These are phyloP conservation scores for Dimorphilus gyrociliatus DNA, from an alignment of 2,888 invertebrate genomes.

Conservation along the genomic window DNA sequence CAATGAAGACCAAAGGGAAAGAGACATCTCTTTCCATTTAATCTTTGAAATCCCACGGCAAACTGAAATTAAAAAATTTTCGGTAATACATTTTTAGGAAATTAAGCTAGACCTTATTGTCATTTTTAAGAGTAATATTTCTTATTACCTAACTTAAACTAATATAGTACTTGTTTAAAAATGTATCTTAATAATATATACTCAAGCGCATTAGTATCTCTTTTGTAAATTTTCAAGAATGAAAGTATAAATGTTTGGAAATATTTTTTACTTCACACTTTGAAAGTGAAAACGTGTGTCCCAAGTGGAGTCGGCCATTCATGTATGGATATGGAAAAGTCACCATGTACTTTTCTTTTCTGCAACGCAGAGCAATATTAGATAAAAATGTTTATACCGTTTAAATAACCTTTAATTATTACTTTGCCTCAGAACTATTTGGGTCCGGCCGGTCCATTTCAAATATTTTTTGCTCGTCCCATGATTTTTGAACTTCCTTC, in stretches of 20 bases:
- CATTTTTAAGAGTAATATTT: no score
- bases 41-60: conserved; percentile 71
- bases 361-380: conserved; percentile 9
- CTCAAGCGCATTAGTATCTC: not conserved
- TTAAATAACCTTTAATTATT: conserved; percentile 5
- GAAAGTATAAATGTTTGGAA: not conserved
- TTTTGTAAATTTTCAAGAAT: no score
- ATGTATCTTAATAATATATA: not conserved
- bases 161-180: not conserved
- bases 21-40: conserved; percentile 72
- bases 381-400: not conserved
- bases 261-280: conserved; percentile 66
- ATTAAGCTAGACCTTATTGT: no score
- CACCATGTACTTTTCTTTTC: conserved; percentile 64
- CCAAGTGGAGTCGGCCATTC: conserved; percentile 94
- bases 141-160: no score
- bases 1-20: conserved; percentile 98
- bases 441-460: conserved; percentile 64
- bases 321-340: conserved; percentile 98
- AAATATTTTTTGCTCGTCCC: conserved; percentile 63
- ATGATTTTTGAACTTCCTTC: conserved; percentile 60
- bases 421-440: no score
- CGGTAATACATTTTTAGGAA: no score
- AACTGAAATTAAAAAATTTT: conserved; percentile 48
- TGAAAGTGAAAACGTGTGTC: conserved; percentile 87